Conservation (phyloP, 1,140 invertebrate genomes). For the Diabrotica undecimpunctata region DNA sequence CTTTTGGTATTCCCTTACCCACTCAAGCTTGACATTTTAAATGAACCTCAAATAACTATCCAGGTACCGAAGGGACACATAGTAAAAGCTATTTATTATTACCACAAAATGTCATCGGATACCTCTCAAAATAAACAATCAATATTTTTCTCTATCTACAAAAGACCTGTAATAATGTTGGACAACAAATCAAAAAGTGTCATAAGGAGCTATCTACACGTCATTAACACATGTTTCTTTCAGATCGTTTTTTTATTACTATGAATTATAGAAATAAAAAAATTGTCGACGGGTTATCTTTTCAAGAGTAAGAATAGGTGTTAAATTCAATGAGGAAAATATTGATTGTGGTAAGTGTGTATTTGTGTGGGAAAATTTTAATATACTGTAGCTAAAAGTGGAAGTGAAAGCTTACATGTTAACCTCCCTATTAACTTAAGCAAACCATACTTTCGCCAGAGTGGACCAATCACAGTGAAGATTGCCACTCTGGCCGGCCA, state of each 20-base stretch:
- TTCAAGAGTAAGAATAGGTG: too few relatives aligned
- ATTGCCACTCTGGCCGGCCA: too few relatives aligned
- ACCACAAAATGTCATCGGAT: slow-evolving; percentile 24
- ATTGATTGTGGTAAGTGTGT: too few relatives aligned
- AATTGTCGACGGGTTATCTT: too few relatives aligned
- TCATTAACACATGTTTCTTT: slow-evolving; percentile 30
- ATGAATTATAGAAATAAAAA: too few relatives aligned
- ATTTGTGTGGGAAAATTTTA: too few relatives aligned
- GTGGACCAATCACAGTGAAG: too few relatives aligned
- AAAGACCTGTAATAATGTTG: slow-evolving; percentile 24
- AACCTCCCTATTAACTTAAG: too few relatives aligned
- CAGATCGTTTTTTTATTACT: slow-evolving; percentile 1
- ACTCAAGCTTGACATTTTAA: slow-evolving; percentile 8
- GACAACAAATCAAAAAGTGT: slow-evolving; percentile 31
- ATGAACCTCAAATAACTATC: slow-evolving; percentile 1
- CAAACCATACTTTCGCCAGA: too few relatives aligned
- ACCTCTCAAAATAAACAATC: slow-evolving; percentile 23
- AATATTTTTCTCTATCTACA: slow-evolving; percentile 28
- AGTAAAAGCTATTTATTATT: slow-evolving; percentile 26
- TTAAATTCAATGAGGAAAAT: too few relatives aligned
- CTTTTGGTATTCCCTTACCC: neutral
- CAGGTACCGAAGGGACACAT: neutral
- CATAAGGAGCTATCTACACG: slow-evolving; percentile 30
- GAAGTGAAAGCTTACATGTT: too few relatives aligned
- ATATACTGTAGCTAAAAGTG: too few relatives aligned